Conservation (phyloP, 2,888 invertebrate species). For the Coelinius sp. region DNA sequence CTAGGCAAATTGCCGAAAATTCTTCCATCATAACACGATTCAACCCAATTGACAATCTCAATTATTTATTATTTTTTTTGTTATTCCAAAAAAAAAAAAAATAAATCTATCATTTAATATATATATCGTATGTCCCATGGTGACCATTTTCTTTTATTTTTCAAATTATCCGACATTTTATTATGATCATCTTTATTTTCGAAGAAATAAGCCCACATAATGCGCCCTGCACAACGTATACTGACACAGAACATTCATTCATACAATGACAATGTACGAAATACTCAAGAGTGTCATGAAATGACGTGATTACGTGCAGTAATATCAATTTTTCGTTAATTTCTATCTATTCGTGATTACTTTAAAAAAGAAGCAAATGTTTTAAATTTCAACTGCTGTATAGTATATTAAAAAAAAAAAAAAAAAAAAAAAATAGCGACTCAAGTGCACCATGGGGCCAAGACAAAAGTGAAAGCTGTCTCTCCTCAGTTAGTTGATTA, state of each 20-base stretch:
- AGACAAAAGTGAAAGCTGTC: slow-evolving; percentile 51
- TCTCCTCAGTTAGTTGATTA: slow-evolving; percentile 35
- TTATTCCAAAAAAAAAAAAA: neutral
- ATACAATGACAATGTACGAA: slow-evolving; percentile 36
- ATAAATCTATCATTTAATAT: neutral
- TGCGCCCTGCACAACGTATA: slow-evolving; percentile 58
- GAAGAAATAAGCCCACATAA: slow-evolving; percentile 57
- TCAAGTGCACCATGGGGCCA: slow-evolving; percentile 54
- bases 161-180: neutral
- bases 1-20: slow-evolving; percentile 71
- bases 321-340: slow-evolving; percentile 14
- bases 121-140: slow-evolving; percentile 61
- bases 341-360: slow-evolving; percentile 33
- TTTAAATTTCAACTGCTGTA: slow-evolving; percentile 30
- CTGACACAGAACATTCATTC: slow-evolving; percentile 69
- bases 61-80: neutral
- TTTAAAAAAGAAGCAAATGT: slow-evolving; percentile 57
- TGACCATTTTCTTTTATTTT: slow-evolving; percentile 30
- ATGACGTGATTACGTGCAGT: slow-evolving; percentile 57
- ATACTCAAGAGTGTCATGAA: slow-evolving; percentile 39
- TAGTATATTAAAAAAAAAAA: too few species aligned
- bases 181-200: neutral
- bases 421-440: slow-evolving; percentile 57
- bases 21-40: slow-evolving; percentile 67
- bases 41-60: slow-evolving; percentile 23